These are phyloP conservation scores for Lordiphosa andalusiaca DNA, from an alignment of 2,888 invertebrate genomes.

Conservation along the genomic window DNA sequence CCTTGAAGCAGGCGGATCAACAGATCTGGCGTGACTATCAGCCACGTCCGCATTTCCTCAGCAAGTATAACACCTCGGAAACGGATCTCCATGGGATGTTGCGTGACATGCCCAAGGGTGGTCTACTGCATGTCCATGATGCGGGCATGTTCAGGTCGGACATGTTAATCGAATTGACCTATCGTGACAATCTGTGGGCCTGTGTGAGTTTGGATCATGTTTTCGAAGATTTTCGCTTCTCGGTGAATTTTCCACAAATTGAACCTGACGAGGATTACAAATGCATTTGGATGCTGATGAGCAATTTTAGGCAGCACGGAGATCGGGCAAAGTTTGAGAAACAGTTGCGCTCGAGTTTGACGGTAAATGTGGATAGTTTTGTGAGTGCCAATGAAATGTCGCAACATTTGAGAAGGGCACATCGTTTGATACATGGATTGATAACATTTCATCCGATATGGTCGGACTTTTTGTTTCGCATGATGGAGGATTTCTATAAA, in stretches of 20 bases:
- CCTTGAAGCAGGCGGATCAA: conserved; percentile 81
- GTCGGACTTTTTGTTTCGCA: conserved; percentile 84
- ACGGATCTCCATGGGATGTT: conserved; percentile 85
- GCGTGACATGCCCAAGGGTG: conserved; percentile 87
- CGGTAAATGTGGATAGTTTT: conserved; percentile 76
- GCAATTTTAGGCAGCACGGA: conserved; percentile 26
- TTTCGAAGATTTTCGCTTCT: conserved; percentile 49
- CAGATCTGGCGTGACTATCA: conserved; percentile 34
- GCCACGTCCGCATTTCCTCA: conserved; percentile 32
- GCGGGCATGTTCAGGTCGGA: conserved; percentile 83
- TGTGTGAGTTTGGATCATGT: conserved; percentile 31
- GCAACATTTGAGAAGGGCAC: conserved; percentile 82
- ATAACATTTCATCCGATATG: conserved; percentile 84
- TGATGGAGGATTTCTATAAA: conserved; percentile 82
- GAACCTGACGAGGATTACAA: conserved; percentile 13
- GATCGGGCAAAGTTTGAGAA: conserved; percentile 78
- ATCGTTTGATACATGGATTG: conserved; percentile 81
- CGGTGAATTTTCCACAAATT: conserved; percentile 17
- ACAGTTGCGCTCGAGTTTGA: conserved; percentile 32
- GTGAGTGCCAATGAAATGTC: conserved; percentile 82
- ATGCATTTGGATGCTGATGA: conserved; percentile 61
- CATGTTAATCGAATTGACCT: conserved; percentile 81
- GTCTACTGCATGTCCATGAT: conserved; percentile 85
- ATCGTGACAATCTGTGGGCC: conserved; percentile 45
- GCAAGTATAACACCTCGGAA: conserved; percentile 48